Evolutionary conservation across 2,113 vertebrate genomes (phyloP), one percentile per base, ranked within the genome.

Genomic region (Pycnonotus jocosus): DNA sequence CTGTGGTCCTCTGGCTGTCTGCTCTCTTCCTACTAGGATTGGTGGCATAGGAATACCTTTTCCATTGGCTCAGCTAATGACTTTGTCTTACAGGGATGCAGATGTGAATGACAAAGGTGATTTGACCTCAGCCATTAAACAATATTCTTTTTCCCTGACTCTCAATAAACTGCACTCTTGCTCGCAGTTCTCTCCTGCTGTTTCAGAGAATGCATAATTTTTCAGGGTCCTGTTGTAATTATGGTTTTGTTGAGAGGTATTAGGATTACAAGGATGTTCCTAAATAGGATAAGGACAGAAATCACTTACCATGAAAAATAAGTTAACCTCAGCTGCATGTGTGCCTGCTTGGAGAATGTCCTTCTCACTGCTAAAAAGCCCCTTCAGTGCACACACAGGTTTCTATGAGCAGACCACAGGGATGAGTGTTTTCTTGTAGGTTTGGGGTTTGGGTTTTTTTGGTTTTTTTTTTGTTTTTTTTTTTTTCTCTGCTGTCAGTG

Each of bases 101-200:
- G 88, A 92, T 91, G 76, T 92, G 81, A 94, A 93, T 86, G 90
- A 95, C 86, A 92, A 65, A 91, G 89, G 69, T 92, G 91, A 47
- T 87, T 82, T 90, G 91, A 95, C 90, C 90, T 97, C 65, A 79
- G 56, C n/a, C 68, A 58, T 95, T 90, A 91, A 92, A 87, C 33
- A 77, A 28, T 90, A 64, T 79, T 88, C 23, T 83, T 82, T 69
- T 62, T 89, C 76, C 68, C 71, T 90, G 54, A 19, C 54, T 68
- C 60, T 86, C 65, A 25, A 22, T 77, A 72, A 76, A 72, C 51
- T 56, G 40, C 64, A 35, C 38, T 77, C 56, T 44, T 70, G 68
- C 8, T 11, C 30, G 13, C 24, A 33, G 12, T 61, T 94, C 28
- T 78, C 58, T 79, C 54, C n/a, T 40, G 22, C 68, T 86, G 30